Conservation (phyloP, 1,140 invertebrate genomes). For the Drosophila pectinifera region DNA sequence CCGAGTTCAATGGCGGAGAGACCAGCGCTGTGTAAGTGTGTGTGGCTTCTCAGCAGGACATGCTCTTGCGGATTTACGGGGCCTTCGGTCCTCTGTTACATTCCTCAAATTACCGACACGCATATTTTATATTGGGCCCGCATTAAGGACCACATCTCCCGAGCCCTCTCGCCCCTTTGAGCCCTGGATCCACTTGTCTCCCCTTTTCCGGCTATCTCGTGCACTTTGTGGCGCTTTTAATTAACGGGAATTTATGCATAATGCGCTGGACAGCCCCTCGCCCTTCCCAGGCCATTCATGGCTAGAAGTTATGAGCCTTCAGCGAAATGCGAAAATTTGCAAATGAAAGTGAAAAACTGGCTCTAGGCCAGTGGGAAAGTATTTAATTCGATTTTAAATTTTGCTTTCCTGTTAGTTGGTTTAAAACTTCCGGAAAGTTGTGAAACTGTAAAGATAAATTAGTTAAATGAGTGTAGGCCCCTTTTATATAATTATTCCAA, state of each 20-base stretch:
- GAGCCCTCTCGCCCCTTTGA: constrained; percentile 12
- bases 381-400: constrained; percentile 40
- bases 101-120: constrained; percentile 81
- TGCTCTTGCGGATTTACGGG: constrained; percentile 72
- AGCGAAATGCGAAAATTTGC: constrained; percentile 58
- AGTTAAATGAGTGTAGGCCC: not conserved
- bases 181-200: constrained; percentile 10
- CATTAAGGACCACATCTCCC: constrained; percentile 55
- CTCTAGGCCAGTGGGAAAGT: constrained; percentile 33
- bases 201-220: constrained; percentile 17
- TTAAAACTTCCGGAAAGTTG: not conserved
- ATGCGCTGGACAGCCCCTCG: constrained; percentile 38
- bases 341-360: constrained; percentile 51
- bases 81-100: constrained; percentile 65
- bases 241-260: constrained; percentile 80
- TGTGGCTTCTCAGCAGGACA: constrained; percentile 51
- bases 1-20: constrained; percentile 27
- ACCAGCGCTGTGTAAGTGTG: not conserved
- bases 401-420: not conserved
- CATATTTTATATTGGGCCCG: constrained; percentile 77
- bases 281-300: constrained; percentile 17
- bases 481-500: too few species aligned
- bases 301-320: constrained; percentile 62
- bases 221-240: constrained; percentile 77
- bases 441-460: not conserved